These are phyloP conservation scores for Nycticebus coucang DNA, from an alignment of 2,113 vertebrate species.

Conservation along the genomic window DNA sequence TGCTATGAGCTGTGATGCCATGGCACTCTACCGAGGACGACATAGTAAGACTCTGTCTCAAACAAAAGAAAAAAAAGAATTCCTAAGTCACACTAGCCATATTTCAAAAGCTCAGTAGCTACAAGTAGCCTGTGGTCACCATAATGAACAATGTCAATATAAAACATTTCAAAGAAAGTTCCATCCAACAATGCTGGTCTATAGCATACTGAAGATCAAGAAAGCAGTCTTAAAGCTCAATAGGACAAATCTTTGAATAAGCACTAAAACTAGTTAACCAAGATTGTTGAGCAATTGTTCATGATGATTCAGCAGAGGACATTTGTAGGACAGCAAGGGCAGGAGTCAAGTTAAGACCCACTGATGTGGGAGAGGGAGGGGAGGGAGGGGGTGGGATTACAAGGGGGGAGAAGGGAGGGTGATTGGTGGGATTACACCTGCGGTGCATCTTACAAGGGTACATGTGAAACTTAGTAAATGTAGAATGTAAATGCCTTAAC, in stretches of 20 bases:
- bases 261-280: not conserved
- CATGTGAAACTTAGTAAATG: too few species aligned
- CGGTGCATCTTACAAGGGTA: too few species aligned
- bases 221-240: not conserved
- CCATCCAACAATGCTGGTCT: not conserved
- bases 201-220: not conserved
- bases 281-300: constrained; percentile 10
- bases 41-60: too few species aligned
- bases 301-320: not conserved
- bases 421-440: too few species aligned
- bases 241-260: not conserved
- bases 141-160: not conserved
- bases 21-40: too few species aligned
- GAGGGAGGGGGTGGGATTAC: too few species aligned
- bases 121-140: not conserved
- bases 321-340: not conserved
- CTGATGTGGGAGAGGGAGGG: too few species aligned
- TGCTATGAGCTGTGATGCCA: too few species aligned
- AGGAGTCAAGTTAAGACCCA: not conserved
- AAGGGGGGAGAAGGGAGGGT: too few species aligned
- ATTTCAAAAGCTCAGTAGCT: not conserved
- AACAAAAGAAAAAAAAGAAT: not conserved
- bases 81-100: not conserved
- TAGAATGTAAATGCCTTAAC: too few species aligned
- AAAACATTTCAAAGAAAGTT: not conserved